Evolutionary conservation across 2,888 invertebrate species (phyloP).

Genomic region (Bombyx huttoni): DNA sequence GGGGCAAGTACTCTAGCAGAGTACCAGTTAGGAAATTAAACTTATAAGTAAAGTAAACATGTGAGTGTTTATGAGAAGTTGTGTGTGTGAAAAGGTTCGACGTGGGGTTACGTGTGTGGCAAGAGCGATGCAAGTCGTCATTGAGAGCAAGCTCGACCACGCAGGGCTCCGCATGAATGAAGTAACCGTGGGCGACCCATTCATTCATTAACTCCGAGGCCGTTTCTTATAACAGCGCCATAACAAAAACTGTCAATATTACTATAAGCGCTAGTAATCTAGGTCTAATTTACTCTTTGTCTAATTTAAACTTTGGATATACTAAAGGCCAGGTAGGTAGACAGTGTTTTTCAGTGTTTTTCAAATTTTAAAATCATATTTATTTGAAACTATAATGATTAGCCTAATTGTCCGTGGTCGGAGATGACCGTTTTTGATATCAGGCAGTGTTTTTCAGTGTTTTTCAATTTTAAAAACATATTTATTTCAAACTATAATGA

Average conservation of each 20-base stretch:
- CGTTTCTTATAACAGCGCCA: conserved; percentile 54
- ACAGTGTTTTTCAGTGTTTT: too few relatives aligned
- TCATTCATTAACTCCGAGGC: conserved; percentile 66
- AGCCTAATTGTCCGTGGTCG: too few relatives aligned
- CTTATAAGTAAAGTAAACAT: background rate
- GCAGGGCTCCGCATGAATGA: conserved; percentile 65
- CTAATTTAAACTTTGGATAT: too few relatives aligned
- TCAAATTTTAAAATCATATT: too few relatives aligned
- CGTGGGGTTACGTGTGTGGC: conserved; percentile 12
- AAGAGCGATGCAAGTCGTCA: conserved; percentile 29
- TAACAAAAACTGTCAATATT: conserved; percentile 54
- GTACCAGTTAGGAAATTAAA: background rate
- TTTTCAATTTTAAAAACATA: too few relatives aligned
- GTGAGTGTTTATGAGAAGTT: background rate
- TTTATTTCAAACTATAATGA: too few relatives aligned
- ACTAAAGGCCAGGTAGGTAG: too few relatives aligned
- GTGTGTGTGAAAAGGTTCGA: background rate
- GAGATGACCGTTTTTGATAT: too few relatives aligned
- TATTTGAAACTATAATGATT: too few relatives aligned
- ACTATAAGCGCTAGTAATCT: conserved; percentile 6
- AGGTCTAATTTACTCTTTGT: conserved; percentile 3
- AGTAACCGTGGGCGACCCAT: conserved; percentile 56
- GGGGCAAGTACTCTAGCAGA: background rate
- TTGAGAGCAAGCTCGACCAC: conserved; percentile 44
- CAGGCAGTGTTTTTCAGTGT: too few relatives aligned